A percentile compares a stretch with the other conserved stretches of the same genome.
Conservation (phyloP, 2,113 vertebrate species). For the Cynopterus brachyotis region DNA sequence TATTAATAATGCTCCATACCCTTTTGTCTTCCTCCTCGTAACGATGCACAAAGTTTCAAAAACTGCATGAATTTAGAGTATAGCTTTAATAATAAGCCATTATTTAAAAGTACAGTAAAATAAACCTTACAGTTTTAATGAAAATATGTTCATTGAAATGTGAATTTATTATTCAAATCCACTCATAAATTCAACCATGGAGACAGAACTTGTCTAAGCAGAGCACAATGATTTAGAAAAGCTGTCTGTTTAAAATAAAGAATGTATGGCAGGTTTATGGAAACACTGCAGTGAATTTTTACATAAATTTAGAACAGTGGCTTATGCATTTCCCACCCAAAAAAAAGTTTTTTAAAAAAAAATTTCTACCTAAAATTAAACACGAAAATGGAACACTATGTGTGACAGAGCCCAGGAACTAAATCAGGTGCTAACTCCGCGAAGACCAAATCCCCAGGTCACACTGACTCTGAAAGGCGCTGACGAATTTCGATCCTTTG, state of each 20-base stretch:
- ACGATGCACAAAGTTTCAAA: constrained; percentile 85
- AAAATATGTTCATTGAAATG: constrained; percentile 92
- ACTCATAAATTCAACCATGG: constrained; percentile 89
- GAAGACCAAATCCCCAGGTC: constrained; percentile 41
- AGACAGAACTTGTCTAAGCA: constrained; percentile 91
- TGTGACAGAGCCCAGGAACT: constrained; percentile 72
- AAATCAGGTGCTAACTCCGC: constrained; percentile 64
- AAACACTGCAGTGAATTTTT: constrained; percentile 88
- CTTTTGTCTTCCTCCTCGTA: constrained; percentile 83
- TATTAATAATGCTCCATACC: constrained; percentile 70
- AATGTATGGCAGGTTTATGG: constrained; percentile 91
- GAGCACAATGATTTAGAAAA: constrained; percentile 90
- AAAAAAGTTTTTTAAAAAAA: constrained; percentile 77
- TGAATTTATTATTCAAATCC: constrained; percentile 93
- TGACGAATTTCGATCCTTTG: neutral
- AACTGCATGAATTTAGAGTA: constrained; percentile 87
- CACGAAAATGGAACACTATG: constrained; percentile 79
- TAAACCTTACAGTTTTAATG: constrained; percentile 90
- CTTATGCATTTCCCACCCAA: constrained; percentile 85
- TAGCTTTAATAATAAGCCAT: constrained; percentile 89
- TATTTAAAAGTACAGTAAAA: constrained; percentile 92
- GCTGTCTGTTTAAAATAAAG: constrained; percentile 92
- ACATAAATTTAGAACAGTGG: constrained; percentile 89
- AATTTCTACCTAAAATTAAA: constrained; percentile 85
- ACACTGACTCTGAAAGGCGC: constrained; percentile 48